Conservation (phyloP, 1,140 invertebrate genomes). For the Melipona quadrifasciata region DNA sequence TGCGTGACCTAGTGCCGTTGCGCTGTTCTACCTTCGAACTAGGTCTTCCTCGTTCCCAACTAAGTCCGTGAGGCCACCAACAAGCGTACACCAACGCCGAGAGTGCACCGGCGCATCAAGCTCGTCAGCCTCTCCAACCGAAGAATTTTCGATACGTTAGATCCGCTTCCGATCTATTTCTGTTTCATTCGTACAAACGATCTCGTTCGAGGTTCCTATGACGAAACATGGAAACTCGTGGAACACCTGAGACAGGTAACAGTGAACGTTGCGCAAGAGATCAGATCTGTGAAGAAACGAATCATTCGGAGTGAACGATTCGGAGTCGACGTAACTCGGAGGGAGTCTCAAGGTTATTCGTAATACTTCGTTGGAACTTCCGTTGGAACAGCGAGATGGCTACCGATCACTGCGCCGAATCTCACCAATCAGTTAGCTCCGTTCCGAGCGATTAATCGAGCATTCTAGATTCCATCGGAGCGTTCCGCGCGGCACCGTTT, state of each 20-base stretch:
- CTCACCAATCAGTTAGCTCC: background rate
- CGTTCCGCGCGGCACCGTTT: background rate
- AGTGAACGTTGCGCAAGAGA: too few relatives aligned
- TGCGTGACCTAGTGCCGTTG: slow-evolving; percentile 82
- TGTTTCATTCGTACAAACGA: background rate
- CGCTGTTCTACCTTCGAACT: slow-evolving; percentile 79
- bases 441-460: background rate
- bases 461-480: background rate
- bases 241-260: too few relatives aligned
- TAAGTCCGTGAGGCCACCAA: slow-evolving; percentile 69
- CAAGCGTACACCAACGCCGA: slow-evolving; percentile 59
- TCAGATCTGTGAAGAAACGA: too few relatives aligned
- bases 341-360: too few relatives aligned
- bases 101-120: slow-evolving; percentile 40
- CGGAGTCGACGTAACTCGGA: too few relatives aligned
- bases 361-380: too few relatives aligned
- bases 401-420: background rate
- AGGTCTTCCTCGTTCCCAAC: slow-evolving; percentile 81
- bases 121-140: background rate
- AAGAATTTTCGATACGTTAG: background rate
- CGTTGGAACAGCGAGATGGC: background rate
- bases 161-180: background rate
- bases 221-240: too few relatives aligned
- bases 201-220: too few relatives aligned
- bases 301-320: too few relatives aligned